phyloP scores from a whole-genome alignment of 2,113 vertebrate genomes.

The Scomber japonicus region DNA sequence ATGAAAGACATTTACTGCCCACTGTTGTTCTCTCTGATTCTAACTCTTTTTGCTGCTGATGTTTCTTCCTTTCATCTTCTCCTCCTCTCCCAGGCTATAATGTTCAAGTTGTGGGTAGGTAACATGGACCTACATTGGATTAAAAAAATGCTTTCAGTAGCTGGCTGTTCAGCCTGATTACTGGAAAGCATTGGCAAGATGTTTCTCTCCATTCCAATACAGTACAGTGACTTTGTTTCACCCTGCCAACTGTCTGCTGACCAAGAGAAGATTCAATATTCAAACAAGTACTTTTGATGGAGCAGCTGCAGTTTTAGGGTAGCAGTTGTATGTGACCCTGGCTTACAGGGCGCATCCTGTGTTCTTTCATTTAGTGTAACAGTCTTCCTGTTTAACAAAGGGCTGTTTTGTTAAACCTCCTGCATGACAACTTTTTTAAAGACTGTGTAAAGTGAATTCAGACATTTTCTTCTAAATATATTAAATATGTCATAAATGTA shows the following conservation, averaged over 20 bases:
- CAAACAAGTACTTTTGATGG: not conserved
- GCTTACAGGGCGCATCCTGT: not conserved
- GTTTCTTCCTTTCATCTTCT: conserved; percentile 53
- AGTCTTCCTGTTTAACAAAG: not conserved
- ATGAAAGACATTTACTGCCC: conserved; percentile 9
- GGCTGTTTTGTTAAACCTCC: not conserved
- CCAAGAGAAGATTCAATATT: conserved; percentile 57
- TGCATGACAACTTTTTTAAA: not conserved
- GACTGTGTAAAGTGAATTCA: no score
- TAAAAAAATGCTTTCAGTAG: conserved; percentile 76
- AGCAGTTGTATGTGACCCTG: not conserved
- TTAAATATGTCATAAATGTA: no score
- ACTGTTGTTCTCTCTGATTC: conserved; percentile 30
- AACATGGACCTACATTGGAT: conserved; percentile 52
- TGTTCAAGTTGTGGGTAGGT: conserved; percentile 86
- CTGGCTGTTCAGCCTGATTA: conserved; percentile 19
- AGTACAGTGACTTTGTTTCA: conserved; percentile 51
- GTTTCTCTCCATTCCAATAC: conserved; percentile 28
- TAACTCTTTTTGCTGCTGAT: conserved; percentile 57
- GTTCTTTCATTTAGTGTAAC: not conserved
- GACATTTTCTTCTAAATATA: no score
- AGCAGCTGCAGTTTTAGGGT: not conserved
- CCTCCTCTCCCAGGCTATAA: conserved; percentile 77
- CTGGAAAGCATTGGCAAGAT: conserved; percentile 76
- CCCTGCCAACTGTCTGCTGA: conserved; percentile 34